Percentiles rank a stretch among this genome's conserved stretches.
These are phyloP conservation scores for Terrapene triunguis DNA, from an alignment of 2,113 vertebrate species.

Conservation along the genomic window DNA sequence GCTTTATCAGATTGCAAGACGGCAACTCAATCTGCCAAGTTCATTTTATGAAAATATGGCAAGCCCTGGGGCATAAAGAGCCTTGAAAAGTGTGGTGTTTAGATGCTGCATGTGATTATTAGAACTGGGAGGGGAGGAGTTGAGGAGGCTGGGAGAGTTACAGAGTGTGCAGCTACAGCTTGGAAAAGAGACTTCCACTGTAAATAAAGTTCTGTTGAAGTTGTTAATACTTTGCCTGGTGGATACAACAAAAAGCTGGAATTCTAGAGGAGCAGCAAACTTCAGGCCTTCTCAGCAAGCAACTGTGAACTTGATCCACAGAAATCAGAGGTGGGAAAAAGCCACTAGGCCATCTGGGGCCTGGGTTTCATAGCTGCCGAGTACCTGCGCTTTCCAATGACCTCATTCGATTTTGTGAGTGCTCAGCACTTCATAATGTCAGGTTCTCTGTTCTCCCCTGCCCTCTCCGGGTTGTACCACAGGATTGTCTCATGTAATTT, in stretches of 20 bases:
- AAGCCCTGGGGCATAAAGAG: neutral
- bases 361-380: neutral
- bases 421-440: neutral
- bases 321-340: neutral
- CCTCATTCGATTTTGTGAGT: neutral
- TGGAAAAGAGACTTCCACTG: no score
- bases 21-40: neutral
- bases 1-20: neutral
- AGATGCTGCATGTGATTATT: no score
- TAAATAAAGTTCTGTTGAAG: no score
- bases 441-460: neutral
- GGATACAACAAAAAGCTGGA: neutral
- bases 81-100: no score
- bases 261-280: neutral
- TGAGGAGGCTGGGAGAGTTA: no score
- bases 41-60: neutral
- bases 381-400: neutral
- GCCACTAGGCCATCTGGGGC: neutral
- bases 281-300: neutral
- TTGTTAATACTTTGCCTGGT: no score
- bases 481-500: neutral
- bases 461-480: neutral
- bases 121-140: no score
- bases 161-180: no score
- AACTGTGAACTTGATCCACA: neutral